A percentile compares a stretch with the other conserved stretches of the same genome.
Conservation (phyloP, 2,113 vertebrate genomes). For the Myotis davidii region DNA sequence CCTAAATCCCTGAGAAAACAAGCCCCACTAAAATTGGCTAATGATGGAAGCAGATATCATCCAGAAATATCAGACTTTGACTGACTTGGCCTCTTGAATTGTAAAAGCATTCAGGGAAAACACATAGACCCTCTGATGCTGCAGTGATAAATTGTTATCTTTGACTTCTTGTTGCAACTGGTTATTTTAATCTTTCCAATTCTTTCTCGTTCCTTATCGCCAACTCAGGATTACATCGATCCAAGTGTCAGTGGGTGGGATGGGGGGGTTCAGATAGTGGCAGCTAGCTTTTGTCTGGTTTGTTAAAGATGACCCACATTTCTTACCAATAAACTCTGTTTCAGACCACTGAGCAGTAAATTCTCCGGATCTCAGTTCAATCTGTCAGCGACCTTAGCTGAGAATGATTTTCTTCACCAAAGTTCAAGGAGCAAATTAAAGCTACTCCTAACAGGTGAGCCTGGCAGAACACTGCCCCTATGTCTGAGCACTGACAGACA, state of each 20-base stretch:
- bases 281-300: neutral
- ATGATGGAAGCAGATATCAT: neutral
- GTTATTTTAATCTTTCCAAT: neutral
- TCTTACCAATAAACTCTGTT: neutral
- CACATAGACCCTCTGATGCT: neutral
- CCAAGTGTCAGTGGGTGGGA: neutral
- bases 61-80: neutral
- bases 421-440: neutral
- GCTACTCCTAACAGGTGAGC: neutral
- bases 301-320: neutral
- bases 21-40: neutral
- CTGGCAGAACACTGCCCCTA: neutral
- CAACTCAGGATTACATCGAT: neutral
- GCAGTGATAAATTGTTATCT: conserved; percentile 10
- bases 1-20: conserved; percentile 4
- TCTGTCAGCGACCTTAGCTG: neutral
- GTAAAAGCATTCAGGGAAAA: conserved; percentile 48
- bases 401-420: neutral
- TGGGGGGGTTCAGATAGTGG: neutral
- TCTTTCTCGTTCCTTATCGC: neutral
- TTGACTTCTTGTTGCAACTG: neutral
- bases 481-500: neutral
- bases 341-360: neutral
- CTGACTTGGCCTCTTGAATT: neutral
- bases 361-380: neutral